These are phyloP conservation scores for Coreius guichenoti DNA, from an alignment of 2,797 vertebrate species.

Conservation along the genomic window DNA sequence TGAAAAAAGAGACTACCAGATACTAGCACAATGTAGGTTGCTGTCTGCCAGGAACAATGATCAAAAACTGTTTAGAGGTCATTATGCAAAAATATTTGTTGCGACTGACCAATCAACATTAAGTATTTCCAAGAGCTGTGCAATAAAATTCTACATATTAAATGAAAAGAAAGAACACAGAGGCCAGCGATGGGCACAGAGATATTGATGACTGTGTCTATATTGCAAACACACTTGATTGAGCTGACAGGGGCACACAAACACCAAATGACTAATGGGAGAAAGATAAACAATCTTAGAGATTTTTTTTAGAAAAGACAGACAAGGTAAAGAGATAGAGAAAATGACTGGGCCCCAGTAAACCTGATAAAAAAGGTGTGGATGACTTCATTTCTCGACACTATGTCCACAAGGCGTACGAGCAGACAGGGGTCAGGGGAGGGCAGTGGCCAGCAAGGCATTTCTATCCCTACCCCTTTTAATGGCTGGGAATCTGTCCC, in stretches of 20 bases:
- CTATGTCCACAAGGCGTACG: constrained; percentile 38
- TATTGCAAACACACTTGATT: constrained; percentile 48
- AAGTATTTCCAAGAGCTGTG: background rate
- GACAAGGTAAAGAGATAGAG: constrained; percentile 46
- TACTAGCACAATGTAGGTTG: background rate
- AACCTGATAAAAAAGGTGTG: constrained; percentile 62
- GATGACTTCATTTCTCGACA: constrained; percentile 63
- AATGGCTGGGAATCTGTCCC: constrained; percentile 68
- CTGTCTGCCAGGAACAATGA: background rate
- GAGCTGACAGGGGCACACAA: constrained; percentile 13
- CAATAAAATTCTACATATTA: constrained; percentile 7
- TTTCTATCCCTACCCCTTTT: constrained; percentile 60
- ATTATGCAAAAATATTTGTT: constrained; percentile 15
- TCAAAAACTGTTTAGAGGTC: background rate
- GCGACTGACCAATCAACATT: background rate
- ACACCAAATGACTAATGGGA: constrained; percentile 44
- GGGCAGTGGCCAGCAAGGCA: constrained; percentile 16
- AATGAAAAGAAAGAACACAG: constrained; percentile 24
- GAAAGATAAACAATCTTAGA: constrained; percentile 49
- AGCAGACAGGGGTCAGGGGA: constrained; percentile 48
- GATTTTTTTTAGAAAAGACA: constrained; percentile 28
- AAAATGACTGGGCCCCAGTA: constrained; percentile 29
- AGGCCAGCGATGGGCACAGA: constrained; percentile 22
- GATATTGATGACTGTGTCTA: constrained; percentile 30
- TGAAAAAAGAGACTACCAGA: background rate